A percentile compares a stretch with the other conserved stretches of the same genome.
phyloP scores from a whole-genome alignment of 2,797 vertebrate species.

The Carcharodon carcharias region DNA sequence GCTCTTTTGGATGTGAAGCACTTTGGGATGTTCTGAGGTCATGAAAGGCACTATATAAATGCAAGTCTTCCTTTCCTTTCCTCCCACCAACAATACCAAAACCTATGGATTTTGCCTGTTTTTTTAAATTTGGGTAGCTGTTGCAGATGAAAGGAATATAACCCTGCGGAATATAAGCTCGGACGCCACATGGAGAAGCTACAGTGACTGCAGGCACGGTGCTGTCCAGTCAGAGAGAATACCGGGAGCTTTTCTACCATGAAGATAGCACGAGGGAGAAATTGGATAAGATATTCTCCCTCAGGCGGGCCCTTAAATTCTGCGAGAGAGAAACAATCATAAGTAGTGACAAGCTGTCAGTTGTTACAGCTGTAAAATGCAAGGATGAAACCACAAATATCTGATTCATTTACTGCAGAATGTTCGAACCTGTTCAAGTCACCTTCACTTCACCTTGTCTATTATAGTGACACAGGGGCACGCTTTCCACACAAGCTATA shows the following conservation, averaged over 20 bases:
- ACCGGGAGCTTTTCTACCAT: background rate
- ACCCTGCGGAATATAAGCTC: background rate
- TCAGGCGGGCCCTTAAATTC: background rate
- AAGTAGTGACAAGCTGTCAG: slow-evolving; percentile 39
- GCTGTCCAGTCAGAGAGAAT: background rate
- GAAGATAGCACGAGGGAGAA: background rate
- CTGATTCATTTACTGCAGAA: slow-evolving; percentile 33
- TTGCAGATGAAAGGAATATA: background rate
- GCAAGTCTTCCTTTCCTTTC: background rate
- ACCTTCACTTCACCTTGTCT: background rate
- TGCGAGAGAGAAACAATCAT: background rate
- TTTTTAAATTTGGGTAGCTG: too few relatives aligned
- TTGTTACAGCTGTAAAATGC: slow-evolving; percentile 38
- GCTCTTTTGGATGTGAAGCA: background rate
- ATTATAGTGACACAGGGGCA: background rate
- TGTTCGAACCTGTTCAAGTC: too few relatives aligned
- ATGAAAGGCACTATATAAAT: background rate
- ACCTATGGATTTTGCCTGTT: background rate
- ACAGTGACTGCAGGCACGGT: background rate
- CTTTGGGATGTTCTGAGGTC: background rate
- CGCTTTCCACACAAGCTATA: too few relatives aligned
- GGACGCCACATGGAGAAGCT: background rate
- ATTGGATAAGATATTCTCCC: background rate
- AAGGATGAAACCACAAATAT: slow-evolving; percentile 45
- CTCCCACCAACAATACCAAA: background rate